These are phyloP conservation scores for Hypothenemus hampei DNA, from an alignment of 1,140 invertebrate species.

Conservation along the genomic window DNA sequence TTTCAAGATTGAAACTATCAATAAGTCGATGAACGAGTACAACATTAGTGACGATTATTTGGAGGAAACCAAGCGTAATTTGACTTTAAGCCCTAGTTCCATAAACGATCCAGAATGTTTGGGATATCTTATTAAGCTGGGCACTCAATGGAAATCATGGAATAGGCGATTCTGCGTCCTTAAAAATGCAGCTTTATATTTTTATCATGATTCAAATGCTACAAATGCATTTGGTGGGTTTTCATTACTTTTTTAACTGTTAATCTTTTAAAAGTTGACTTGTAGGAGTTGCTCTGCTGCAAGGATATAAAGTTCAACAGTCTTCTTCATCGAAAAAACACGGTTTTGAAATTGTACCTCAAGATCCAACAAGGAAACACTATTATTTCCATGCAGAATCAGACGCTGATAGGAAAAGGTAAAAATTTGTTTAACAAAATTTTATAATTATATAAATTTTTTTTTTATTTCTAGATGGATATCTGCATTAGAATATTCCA, in stretches of 20 bases:
- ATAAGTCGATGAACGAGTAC: constrained; percentile 59
- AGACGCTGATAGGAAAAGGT: constrained; percentile 94
- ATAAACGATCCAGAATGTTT: constrained; percentile 83
- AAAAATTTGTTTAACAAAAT: neutral
- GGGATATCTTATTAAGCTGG: constrained; percentile 82
- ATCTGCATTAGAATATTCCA: constrained; percentile 89
- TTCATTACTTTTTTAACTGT: neutral
- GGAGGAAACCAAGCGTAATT: constrained; percentile 63
- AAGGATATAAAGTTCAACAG: constrained; percentile 86
- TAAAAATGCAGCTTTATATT: constrained; percentile 92
- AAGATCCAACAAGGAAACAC: constrained; percentile 76
- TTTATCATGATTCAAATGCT: constrained; percentile 83
- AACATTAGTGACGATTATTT: constrained; percentile 65
- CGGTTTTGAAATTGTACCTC: constrained; percentile 86
- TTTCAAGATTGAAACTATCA: constrained; percentile 57
- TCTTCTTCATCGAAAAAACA: constrained; percentile 75
- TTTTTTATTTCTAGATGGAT: constrained; percentile 75
- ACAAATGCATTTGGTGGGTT: constrained; percentile 75
- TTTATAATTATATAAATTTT: constrained; percentile 22
- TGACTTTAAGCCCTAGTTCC: constrained; percentile 63
- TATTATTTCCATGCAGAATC: constrained; percentile 92
- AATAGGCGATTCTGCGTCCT: constrained; percentile 88
- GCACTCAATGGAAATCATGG: constrained; percentile 77
- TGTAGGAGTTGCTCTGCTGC: constrained; percentile 81
- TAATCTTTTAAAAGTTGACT: neutral